A percentile compares a stretch with the other conserved stretches of the same genome.
These are phyloP conservation scores for Hystrix brachyura DNA, from an alignment of 2,113 vertebrate species.

Conservation along the genomic window DNA sequence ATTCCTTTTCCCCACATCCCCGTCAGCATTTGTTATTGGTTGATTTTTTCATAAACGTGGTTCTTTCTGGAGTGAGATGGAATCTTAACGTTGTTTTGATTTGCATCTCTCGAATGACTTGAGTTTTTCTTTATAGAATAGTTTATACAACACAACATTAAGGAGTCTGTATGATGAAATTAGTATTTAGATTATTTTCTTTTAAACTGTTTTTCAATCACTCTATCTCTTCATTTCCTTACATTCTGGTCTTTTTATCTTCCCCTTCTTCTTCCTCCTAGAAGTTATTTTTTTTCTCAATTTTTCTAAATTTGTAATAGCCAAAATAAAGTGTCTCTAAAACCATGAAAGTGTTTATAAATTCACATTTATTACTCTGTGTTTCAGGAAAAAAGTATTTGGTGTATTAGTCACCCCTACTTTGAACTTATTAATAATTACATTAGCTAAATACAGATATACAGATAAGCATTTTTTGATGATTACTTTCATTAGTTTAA, in stretches of 20 bases:
- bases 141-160: not conserved
- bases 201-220: not conserved
- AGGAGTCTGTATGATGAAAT: not conserved
- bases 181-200: not conserved
- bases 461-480: conserved; percentile 38
- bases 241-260: not conserved
- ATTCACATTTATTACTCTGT: not conserved
- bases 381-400: not conserved
- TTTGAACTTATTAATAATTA: conserved; percentile 48
- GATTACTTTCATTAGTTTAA: conserved; percentile 51
- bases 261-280: not conserved
- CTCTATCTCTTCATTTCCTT: not conserved
- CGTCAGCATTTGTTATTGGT: too few relatives aligned
- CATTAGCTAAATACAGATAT: conserved; percentile 29
- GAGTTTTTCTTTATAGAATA: not conserved
- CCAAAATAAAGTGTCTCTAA: not conserved
- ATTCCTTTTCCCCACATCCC: too few relatives aligned
- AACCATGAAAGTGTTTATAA: not conserved
- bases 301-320: not conserved
- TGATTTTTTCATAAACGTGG: too few relatives aligned
- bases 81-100: too few relatives aligned
- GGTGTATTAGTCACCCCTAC: not conserved
- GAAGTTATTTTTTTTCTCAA: not conserved
- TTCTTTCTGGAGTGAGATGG: too few relatives aligned
- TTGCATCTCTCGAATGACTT: too few relatives aligned